phyloP scores from a whole-genome alignment of 2,797 vertebrate species.

The Scarus forsteni region DNA sequence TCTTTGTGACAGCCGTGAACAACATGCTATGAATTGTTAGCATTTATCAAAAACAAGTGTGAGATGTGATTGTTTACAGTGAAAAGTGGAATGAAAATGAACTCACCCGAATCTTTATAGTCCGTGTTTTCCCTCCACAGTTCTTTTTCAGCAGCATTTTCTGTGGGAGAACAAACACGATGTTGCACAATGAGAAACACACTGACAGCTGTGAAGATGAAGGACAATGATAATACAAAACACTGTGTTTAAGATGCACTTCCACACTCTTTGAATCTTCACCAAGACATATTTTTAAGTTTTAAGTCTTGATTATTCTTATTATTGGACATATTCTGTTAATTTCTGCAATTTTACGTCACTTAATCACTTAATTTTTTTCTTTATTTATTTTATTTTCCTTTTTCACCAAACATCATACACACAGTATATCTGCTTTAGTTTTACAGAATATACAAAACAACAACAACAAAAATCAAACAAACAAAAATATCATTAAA shows the following conservation, averaged over 20 bases:
- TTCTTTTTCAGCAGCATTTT: slow-evolving; percentile 95
- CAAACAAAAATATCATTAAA: too few relatives aligned
- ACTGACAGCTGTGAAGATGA: slow-evolving; percentile 15
- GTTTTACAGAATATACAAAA: too few relatives aligned
- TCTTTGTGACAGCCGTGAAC: slow-evolving; percentile 12
- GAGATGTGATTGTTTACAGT: neutral
- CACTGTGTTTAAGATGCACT: neutral
- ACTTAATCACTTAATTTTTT: too few relatives aligned
- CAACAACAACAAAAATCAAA: too few relatives aligned
- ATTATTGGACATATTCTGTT: too few relatives aligned
- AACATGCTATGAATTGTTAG: neutral
- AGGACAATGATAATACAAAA: neutral
- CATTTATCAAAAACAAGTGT: neutral
- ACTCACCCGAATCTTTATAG: slow-evolving; percentile 93
- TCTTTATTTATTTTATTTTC: too few relatives aligned
- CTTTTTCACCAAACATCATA: too few relatives aligned
- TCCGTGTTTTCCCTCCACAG: slow-evolving; percentile 90
- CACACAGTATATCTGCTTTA: too few relatives aligned
- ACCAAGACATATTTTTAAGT: too few relatives aligned
- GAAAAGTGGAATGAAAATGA: slow-evolving; percentile 17
- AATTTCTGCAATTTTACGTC: too few relatives aligned
- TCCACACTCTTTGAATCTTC: neutral
- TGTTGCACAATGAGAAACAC: slow-evolving; percentile 22
- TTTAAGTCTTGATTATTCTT: too few relatives aligned
- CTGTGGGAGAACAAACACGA: slow-evolving; percentile 80